phyloP scores from a whole-genome alignment of 2,888 invertebrate genomes.

The Tuberolachnus salignus region DNA sequence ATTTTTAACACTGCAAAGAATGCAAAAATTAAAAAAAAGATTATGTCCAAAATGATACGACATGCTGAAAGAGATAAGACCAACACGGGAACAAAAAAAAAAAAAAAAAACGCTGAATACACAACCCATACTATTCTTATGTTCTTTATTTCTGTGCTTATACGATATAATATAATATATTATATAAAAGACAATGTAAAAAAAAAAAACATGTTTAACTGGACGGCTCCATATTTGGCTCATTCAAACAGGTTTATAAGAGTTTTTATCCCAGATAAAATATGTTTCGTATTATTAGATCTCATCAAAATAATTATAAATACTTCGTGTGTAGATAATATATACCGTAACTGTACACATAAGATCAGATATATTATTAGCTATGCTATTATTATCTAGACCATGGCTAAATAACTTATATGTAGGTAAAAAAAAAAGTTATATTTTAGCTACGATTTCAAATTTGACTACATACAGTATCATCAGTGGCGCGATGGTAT shows the following conservation, averaged over 20 bases:
- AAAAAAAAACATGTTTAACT: constrained; percentile 42
- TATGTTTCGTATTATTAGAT: constrained; percentile 23
- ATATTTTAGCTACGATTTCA: no score
- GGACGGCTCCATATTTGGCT: constrained; percentile 52
- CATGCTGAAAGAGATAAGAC: not conserved
- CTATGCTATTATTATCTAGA: no score
- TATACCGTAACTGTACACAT: no score
- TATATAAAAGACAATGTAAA: constrained; percentile 9
- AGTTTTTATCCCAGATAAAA: constrained; percentile 41
- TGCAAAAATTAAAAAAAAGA: constrained; percentile 7
- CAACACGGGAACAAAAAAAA: not conserved
- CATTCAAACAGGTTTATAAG: constrained; percentile 38
- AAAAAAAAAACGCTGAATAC: constrained; percentile 29
- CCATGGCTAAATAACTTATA: no score
- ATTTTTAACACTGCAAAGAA: constrained; percentile 1
- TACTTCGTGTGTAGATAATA: not conserved
- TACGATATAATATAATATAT: not conserved
- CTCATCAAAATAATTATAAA: constrained; percentile 20
- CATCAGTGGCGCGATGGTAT: no score
- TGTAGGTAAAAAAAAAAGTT: no score
- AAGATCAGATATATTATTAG: no score
- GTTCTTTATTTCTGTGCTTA: constrained; percentile 4
- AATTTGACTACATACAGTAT: no score
- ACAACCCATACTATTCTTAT: constrained; percentile 23
- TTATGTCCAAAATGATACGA: not conserved